Base-by-base conservation (phyloP, 2,888 invertebrate species). In the Carpatolechia fugitivella region DNA sequence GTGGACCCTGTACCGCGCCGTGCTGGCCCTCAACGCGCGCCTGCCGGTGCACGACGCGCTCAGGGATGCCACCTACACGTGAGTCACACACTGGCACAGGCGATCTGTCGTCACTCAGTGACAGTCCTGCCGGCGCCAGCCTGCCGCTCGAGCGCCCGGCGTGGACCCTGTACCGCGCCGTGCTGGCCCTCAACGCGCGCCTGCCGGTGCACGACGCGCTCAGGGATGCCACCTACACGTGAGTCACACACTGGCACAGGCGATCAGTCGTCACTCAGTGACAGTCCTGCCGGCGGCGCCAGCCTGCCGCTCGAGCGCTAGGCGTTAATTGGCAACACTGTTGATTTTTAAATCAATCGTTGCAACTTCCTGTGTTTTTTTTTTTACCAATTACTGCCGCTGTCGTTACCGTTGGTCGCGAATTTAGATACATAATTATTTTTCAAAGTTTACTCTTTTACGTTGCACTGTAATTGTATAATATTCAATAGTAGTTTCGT, bases 1-100 rank as follows among this genome's bases (percentile, higher is more conserved):
- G n/a, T 95, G 97, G 92, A 98, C 98, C 46, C 95, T 99, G 66
- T 99, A 99, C 89, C 94, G 95, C 70, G 97, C 97, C 46, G 96
- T 99, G 36, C 97, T 99, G 75, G 96, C 96, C 68, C 91, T 99
- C 40, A 92, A 84, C 58, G 65, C 78, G 3, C 70, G 77, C 68
- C 69, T 82, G 68, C 88, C 96, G 48, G 92, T 95, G 63, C 93
- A 95, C 70, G 97, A 98, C 72, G 94, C 97, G 80, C 92, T 97
- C 65, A 92, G 98, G 30, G 99, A 99, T 79, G 97, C 98, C 46
- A 98, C 98, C 5, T 99, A 99, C 85, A 96, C 97, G 95, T 95
- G 78, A 92, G 92, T 85, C 0, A 3, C n/a, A 18, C 1, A 41
- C 6, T 3, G 1, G 10, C 10, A 31, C n/a, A 6, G 31, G 38